phyloP scores from a whole-genome alignment of 2,888 invertebrate genomes.

The Vesta saturnalis region DNA sequence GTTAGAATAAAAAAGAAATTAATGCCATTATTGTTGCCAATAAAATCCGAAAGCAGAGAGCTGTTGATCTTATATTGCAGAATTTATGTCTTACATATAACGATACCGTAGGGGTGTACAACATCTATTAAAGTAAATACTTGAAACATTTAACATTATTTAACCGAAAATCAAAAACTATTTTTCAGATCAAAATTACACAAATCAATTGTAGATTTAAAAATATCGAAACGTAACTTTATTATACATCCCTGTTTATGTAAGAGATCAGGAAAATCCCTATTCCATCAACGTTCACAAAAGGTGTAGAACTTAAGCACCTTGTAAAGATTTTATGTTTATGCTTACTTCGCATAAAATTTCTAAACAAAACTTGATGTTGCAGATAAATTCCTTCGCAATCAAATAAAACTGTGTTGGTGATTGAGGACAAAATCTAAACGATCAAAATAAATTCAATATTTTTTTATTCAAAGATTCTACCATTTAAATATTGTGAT shows the following conservation, averaged over 20 bases:
- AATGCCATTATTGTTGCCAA: constrained; percentile 49
- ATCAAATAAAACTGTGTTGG: constrained; percentile 23
- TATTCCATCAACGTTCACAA: constrained; percentile 26
- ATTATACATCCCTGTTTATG: constrained; percentile 13
- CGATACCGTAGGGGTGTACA: constrained; percentile 37
- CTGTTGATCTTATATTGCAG: constrained; percentile 49
- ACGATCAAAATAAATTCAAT: background rate
- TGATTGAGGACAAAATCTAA: constrained; percentile 2
- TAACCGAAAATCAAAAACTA: too few relatives aligned
- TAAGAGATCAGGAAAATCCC: constrained; percentile 14
- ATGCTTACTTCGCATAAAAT: constrained; percentile 44
- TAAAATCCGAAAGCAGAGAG: constrained; percentile 51
- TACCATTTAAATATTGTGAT: too few relatives aligned
- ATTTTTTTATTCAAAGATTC: too few relatives aligned
- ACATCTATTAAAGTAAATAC: too few relatives aligned
- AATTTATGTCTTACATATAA: constrained; percentile 43
- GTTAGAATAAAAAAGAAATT: constrained; percentile 48
- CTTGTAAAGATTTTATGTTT: constrained; percentile 47
- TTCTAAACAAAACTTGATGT: constrained; percentile 42
- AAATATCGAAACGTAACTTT: too few relatives aligned
- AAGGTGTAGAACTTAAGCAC: constrained; percentile 44
- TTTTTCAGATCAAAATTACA: too few relatives aligned
- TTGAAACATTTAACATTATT: too few relatives aligned
- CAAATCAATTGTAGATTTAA: too few relatives aligned
- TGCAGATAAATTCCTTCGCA: constrained; percentile 18